These are phyloP conservation scores for Dromas ardeola DNA, from an alignment of 2,113 vertebrate genomes.

Conservation along the genomic window DNA sequence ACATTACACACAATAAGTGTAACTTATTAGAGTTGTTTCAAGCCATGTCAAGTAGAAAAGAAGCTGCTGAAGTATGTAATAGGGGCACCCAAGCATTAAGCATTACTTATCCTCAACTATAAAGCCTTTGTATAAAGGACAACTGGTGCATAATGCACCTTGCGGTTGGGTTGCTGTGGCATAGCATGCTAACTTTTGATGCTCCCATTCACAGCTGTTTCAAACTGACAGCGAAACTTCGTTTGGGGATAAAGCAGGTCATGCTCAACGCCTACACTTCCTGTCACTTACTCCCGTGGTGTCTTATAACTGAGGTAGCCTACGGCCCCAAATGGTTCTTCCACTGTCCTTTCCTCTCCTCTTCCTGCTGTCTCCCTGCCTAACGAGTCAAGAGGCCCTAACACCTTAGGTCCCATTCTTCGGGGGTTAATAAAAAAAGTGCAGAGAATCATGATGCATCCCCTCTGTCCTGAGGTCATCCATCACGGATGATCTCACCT, in stretches of 20 bases:
- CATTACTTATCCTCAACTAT: neutral
- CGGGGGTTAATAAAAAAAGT: neutral
- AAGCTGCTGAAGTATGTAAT: neutral
- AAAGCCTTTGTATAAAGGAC: neutral
- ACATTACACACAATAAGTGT: neutral
- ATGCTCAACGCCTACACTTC: neutral
- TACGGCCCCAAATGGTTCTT: neutral
- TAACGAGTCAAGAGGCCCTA: neutral
- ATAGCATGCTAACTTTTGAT: neutral
- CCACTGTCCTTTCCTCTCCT: neutral
- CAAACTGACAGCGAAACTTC: neutral
- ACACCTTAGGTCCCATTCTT: neutral
- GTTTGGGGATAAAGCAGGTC: neutral
- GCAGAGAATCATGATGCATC: neutral
- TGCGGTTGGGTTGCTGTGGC: neutral
- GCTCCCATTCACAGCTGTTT: neutral
- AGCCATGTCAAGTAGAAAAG: neutral
- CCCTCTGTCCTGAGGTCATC: neutral
- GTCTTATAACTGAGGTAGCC: neutral
- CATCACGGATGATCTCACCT: neutral
- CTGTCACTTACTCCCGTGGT: neutral
- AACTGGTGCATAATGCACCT: neutral
- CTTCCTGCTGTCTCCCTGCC: neutral
- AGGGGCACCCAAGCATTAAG: neutral
- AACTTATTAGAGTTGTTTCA: slow-evolving; percentile 18